Conservation (phyloP, 2,888 invertebrate genomes). For the Platynereis dumerilii region DNA sequence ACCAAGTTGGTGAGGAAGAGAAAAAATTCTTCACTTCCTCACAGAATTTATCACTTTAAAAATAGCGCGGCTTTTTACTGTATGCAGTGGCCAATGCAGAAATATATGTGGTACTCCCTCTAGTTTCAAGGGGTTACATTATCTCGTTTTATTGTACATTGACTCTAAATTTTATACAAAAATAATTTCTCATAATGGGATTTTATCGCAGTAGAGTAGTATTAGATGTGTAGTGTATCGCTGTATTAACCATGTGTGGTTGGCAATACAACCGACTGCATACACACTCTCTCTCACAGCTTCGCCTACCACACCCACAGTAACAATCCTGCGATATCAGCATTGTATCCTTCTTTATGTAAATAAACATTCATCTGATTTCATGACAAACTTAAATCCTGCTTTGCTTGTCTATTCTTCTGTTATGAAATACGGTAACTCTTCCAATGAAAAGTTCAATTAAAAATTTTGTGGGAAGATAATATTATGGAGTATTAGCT, state of each 20-base stretch:
- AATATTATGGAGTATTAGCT: too few relatives aligned
- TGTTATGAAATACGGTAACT: too few relatives aligned
- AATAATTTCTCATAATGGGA: slow-evolving; percentile 9
- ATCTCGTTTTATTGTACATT: slow-evolving; percentile 20
- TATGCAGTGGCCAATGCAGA: slow-evolving; percentile 26
- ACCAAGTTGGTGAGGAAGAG: too few relatives aligned
- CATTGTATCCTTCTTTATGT: slow-evolving; percentile 15
- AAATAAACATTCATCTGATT: slow-evolving; percentile 16
- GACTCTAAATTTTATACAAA: slow-evolving; percentile 26
- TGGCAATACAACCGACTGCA: background rate
- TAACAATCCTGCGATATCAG: slow-evolving; percentile 5
- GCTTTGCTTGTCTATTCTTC: too few relatives aligned
- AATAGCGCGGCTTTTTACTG: slow-evolving; percentile 22
- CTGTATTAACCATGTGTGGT: too few relatives aligned
- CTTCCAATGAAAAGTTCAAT: too few relatives aligned
- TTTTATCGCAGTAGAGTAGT: background rate
- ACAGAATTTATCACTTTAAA: background rate
- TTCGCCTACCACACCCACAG: background rate
- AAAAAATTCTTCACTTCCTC: too few relatives aligned
- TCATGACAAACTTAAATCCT: background rate
- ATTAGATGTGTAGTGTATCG: too few relatives aligned
- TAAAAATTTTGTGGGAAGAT: too few relatives aligned
- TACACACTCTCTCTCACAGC: background rate
- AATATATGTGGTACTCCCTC: slow-evolving; percentile 21
- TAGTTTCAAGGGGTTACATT: slow-evolving; percentile 17